phyloP scores from a whole-genome alignment of 2,888 invertebrate species.

The Mimumesa dahlbomi region DNA sequence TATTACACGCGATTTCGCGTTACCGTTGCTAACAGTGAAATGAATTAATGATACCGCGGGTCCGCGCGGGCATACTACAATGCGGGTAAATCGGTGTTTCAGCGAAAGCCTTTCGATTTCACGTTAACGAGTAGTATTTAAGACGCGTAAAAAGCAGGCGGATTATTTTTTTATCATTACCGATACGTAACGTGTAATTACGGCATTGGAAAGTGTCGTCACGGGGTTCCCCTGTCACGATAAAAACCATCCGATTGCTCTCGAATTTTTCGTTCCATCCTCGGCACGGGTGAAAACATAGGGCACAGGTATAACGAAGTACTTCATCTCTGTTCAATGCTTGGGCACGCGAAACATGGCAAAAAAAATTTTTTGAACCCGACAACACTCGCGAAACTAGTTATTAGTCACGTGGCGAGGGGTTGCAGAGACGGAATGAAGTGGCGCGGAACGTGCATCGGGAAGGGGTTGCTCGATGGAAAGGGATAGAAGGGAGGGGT shows the following conservation, averaged over 20 bases:
- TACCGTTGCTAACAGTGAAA: background rate
- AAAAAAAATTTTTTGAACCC: constrained; percentile 38
- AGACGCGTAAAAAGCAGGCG: no score
- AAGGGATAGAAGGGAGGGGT: constrained; percentile 20
- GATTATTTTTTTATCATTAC: background rate
- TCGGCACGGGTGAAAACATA: constrained; percentile 5
- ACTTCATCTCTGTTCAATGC: constrained; percentile 22
- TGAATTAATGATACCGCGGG: background rate
- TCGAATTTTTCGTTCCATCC: constrained; percentile 10
- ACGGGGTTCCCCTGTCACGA: background rate
- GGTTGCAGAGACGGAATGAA: constrained; percentile 56
- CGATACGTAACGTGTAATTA: constrained; percentile 5
- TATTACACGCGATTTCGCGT: background rate
- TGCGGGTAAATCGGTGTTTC: background rate
- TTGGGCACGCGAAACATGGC: constrained; percentile 6
- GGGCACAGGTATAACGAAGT: constrained; percentile 11
- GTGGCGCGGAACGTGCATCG: constrained; percentile 59
- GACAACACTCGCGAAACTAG: constrained; percentile 58
- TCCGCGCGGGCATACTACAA: background rate
- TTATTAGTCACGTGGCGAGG: constrained; percentile 65
- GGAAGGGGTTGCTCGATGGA: constrained; percentile 16
- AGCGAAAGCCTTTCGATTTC: no score
- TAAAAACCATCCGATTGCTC: constrained; percentile 13
- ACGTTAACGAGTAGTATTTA: no score
- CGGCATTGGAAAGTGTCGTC: background rate